Conservation (phyloP, 37 sponge, comb jelly and placozoan species). For the Beroe forskalii region DNA sequence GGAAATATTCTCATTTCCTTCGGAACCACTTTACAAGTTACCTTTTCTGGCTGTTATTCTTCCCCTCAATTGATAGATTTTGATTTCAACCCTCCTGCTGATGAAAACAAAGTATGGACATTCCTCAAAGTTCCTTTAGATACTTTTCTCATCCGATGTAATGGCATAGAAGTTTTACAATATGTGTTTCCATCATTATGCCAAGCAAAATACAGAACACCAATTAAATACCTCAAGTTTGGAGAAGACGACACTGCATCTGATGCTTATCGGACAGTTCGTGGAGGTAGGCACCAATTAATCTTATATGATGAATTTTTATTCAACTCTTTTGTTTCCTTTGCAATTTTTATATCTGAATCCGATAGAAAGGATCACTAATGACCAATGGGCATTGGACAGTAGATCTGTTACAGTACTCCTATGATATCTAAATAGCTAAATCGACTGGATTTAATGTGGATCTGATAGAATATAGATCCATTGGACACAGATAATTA, state of each 20-base stretch:
- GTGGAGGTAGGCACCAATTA: neutral
- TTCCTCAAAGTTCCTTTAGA: neutral
- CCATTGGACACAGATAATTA: no score
- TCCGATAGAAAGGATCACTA: no score
- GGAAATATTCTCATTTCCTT: neutral
- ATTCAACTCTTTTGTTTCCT: no score
- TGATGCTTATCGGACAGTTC: neutral
- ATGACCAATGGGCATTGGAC: neutral
- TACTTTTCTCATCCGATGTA: neutral
- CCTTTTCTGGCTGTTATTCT: neutral
- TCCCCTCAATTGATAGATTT: neutral
- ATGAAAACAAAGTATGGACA: neutral
- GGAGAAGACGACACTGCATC: neutral
- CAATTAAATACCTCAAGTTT: neutral
- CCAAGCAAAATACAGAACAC: neutral
- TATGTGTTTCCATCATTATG: neutral
- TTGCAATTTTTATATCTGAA: no score
- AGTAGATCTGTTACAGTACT: no score
- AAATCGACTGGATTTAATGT: no score
- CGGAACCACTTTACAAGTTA: neutral
- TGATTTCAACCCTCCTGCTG: neutral
- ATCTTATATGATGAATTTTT: no score
- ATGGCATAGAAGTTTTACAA: neutral
- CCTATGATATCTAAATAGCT: no score
- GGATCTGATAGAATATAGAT: no score